These are phyloP conservation scores for Palaemon carinicauda DNA, from an alignment of 1,140 invertebrate genomes.

Conservation along the genomic window DNA sequence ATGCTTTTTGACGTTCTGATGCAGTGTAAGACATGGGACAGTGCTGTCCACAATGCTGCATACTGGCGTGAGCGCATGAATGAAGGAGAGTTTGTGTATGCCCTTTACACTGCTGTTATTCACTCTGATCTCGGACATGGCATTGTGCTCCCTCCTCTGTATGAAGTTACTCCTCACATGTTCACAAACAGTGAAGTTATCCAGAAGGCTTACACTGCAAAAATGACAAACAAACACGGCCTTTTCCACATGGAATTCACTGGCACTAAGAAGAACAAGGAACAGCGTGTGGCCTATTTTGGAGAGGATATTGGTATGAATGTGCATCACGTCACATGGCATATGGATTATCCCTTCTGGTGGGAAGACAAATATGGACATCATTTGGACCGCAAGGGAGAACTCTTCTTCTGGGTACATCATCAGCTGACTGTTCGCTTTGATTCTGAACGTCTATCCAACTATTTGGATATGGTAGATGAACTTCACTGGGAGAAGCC, in stretches of 20 bases:
- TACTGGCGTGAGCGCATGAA: slow-evolving; percentile 28
- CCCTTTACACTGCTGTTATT: slow-evolving; percentile 9
- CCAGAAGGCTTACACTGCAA: slow-evolving; percentile 16
- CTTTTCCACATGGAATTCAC: slow-evolving; percentile 3
- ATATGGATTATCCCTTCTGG: slow-evolving; percentile 48
- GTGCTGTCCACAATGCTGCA: slow-evolving; percentile 25
- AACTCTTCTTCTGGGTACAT: slow-evolving; percentile 65
- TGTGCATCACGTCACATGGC: slow-evolving; percentile 42
- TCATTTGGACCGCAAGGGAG: slow-evolving; percentile 39
- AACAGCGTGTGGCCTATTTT: slow-evolving; percentile 45
- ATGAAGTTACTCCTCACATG: slow-evolving; percentile 44
- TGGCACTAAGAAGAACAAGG: slow-evolving; percentile 32
- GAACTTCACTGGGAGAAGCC: slow-evolving; percentile 64
- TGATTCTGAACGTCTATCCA: slow-evolving; percentile 67
- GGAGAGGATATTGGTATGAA: slow-evolving; percentile 48
- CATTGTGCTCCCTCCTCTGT: slow-evolving; percentile 37
- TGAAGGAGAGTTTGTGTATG: slow-evolving; percentile 41
- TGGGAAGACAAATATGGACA: slow-evolving; percentile 10
- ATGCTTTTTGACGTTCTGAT: slow-evolving; percentile 13
- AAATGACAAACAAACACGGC: slow-evolving; percentile 1
- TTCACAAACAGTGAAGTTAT: slow-evolving; percentile 50
- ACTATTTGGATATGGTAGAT: slow-evolving; percentile 65
- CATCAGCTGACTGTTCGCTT: slow-evolving; percentile 68
- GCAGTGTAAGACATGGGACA: neutral
- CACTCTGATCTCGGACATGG: neutral